Base-by-base conservation (phyloP, 2,888 invertebrate genomes). In the Noctua janthe region DNA sequence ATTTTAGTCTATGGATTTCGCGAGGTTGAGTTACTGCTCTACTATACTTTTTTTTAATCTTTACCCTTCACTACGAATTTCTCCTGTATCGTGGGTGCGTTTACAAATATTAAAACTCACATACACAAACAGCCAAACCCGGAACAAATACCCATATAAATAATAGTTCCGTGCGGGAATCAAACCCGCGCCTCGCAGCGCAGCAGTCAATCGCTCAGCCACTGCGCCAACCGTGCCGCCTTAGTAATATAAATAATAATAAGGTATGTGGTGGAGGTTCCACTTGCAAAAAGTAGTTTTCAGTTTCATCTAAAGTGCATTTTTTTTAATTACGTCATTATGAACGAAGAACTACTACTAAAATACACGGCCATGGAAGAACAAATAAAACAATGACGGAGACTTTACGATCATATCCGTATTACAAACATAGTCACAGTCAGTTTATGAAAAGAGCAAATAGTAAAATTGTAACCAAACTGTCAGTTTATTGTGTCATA, bases 401-500 rank as follows among this genome's bases (percentile, higher is more conserved):
- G 64, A 39, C 29, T 56, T 81, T 72, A 81, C 43, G 69, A 69
- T 11, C 62, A 29, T 84, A 67, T 78, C 66, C 84, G 64, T 54
- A 62, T 54, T n/a, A 47, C 62, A 69, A 85, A 77, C 77, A 73
- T 64, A 35, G 35, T 47, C 77, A 73, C 35, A 35, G 35, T 47
- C 29, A 23, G 69, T 77, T 54, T 47, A 88, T 87, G 51, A 76
- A 76, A 72, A 79, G 62, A 71, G 82, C 54, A 87, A 89, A 89
- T 78, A 85, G 54, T 85, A 71, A 73, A 86, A 82, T 77, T 54
- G 72, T 84, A 78, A 71, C 74, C 80, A 80, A 78, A 83, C 78
- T 83, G 88, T 78, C 49, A 89, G 64, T 76, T 29, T 89, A 81
- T 83, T 78, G 78, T 88, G 86, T 82, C 89, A 78, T 70, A n/a